Percentiles rank a stretch among this genome's conserved stretches.
Conservation (phyloP, 35 echinoderm and acorn worm species). For the Holothuria glaberrima region DNA sequence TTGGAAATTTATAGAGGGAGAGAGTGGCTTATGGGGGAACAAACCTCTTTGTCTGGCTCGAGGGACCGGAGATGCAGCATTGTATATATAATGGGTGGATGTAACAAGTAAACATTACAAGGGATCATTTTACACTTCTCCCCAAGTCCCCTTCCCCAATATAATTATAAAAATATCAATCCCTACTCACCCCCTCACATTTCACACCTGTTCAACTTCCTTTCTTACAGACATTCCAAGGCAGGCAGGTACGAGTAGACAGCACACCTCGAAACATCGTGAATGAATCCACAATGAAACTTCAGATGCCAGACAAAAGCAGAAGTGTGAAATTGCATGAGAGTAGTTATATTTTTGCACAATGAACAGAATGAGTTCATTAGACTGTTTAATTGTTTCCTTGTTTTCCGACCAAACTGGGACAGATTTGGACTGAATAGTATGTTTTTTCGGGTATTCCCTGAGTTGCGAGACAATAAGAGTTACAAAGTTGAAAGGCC, state of each 20-base stretch:
- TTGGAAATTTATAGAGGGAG: not conserved
- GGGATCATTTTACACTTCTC: too few relatives aligned
- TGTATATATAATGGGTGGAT: not conserved
- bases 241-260: constrained; percentile 2
- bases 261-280: constrained; percentile 9
- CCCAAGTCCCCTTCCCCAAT: too few relatives aligned
- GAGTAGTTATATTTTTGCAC: constrained; percentile 13
- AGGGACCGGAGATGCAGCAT: too few relatives aligned
- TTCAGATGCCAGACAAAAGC: not conserved
- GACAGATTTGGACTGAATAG: too few relatives aligned
- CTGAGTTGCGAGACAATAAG: too few relatives aligned
- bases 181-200: too few relatives aligned
- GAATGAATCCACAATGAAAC: constrained; percentile 13
- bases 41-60: not conserved
- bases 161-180: too few relatives aligned
- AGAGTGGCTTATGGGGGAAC: not conserved
- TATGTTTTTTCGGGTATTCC: too few relatives aligned
- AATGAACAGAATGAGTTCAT: constrained; percentile 4
- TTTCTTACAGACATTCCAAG: constrained; percentile 19
- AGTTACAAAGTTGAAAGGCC: too few relatives aligned
- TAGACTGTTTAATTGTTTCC: too few relatives aligned
- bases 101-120: not conserved
- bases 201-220: not conserved
- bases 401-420: too few relatives aligned
- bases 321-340: not conserved